phyloP scores from a whole-genome alignment of 2,797 vertebrate genomes.

The Emydoidea blandingii region DNA sequence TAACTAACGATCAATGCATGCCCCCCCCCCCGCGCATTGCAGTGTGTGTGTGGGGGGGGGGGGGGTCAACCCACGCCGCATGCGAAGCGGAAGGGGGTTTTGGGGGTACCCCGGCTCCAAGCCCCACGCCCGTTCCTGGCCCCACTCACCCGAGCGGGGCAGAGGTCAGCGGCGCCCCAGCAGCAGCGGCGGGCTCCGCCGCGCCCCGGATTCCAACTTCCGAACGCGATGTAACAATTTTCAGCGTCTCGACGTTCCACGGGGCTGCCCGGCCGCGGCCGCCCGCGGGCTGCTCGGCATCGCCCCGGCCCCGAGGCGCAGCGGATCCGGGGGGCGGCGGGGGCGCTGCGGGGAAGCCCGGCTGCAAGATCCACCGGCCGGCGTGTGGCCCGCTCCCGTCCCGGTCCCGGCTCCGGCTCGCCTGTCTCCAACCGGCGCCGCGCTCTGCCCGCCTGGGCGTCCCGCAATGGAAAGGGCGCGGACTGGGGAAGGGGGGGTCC shows the following conservation, averaged over 20 bases:
- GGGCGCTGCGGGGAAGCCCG: background rate
- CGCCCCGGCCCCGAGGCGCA: background rate
- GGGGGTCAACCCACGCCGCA: background rate
- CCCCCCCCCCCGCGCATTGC: background rate
- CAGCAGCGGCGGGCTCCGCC: background rate
- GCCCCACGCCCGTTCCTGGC: background rate
- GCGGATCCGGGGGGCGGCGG: background rate
- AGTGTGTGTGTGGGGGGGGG: background rate
- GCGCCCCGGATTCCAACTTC: background rate
- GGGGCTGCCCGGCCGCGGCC: background rate
- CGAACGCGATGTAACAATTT: conserved; percentile 9
- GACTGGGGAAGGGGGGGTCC: background rate
- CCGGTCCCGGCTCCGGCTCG: background rate
- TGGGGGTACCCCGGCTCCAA: no score
- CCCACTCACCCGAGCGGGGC: background rate
- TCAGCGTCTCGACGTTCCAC: background rate
- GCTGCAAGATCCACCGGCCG: background rate
- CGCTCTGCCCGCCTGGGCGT: background rate
- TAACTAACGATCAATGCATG: no score
- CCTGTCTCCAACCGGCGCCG: background rate
- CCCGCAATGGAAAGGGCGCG: conserved; percentile 40
- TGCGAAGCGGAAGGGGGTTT: no score
- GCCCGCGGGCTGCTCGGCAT: background rate
- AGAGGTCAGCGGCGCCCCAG: background rate
- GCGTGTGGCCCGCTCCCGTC: accelerated